phyloP scores from a whole-genome alignment of 2,888 invertebrate genomes.

The Pristionchus fissidentatus region DNA sequence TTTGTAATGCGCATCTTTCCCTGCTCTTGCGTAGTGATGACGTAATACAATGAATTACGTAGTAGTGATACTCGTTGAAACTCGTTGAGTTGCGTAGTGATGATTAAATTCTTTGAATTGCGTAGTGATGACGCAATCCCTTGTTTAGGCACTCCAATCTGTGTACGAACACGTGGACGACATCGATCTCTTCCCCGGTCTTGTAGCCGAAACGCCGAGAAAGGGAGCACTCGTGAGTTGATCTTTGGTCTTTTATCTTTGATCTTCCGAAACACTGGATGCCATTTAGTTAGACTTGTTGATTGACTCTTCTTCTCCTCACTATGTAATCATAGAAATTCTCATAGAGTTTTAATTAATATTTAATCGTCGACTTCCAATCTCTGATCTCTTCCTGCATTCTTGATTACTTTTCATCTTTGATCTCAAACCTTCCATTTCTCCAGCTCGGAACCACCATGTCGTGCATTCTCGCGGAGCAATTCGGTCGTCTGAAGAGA shows the following conservation, averaged over 20 bases:
- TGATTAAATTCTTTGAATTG: too few species aligned
- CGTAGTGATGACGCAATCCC: background rate
- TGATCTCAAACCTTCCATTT: background rate
- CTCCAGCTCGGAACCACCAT: conserved; percentile 88
- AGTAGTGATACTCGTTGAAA: too few species aligned
- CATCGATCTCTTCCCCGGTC: conserved; percentile 94
- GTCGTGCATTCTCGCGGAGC: conserved; percentile 94
- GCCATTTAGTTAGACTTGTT: too few species aligned
- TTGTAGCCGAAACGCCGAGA: conserved; percentile 85
- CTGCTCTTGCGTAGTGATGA: too few species aligned
- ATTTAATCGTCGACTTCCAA: too few species aligned
- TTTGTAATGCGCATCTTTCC: too few species aligned
- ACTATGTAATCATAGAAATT: background rate
- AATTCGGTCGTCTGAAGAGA: conserved; percentile 80
- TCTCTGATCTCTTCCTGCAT: background rate
- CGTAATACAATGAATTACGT: too few species aligned
- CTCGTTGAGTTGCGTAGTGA: too few species aligned
- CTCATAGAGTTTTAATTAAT: too few species aligned
- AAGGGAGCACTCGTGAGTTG: conserved; percentile 83
- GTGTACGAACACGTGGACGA: conserved; percentile 86
- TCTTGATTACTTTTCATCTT: too few species aligned
- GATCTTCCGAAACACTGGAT: background rate
- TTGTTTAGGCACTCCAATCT: conserved; percentile 63
- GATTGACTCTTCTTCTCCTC: background rate
- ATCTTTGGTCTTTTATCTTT: background rate